Evolutionary conservation across 1,140 invertebrate genomes (phyloP).

Genomic region (Coelopa frigida): DNA sequence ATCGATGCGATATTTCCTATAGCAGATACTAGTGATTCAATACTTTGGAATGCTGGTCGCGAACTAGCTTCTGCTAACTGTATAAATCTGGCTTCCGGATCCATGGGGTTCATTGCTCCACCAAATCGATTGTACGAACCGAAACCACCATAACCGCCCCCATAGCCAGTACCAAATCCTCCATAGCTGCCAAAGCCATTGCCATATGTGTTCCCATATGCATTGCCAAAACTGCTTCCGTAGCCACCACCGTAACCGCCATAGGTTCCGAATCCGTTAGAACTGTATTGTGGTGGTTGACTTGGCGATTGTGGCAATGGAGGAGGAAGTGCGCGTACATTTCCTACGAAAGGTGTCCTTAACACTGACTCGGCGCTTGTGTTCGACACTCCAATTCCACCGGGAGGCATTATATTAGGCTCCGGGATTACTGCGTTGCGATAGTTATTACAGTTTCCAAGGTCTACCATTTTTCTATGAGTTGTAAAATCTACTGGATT

Average conservation of each 20-base stretch:
- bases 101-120: constrained; percentile 42
- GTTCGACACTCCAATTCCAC: neutral
- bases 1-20: constrained; percentile 92
- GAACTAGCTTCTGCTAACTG: constrained; percentile 86
- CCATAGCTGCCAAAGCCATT: constrained; percentile 29
- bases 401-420: constrained; percentile 23
- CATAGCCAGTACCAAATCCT: constrained; percentile 26
- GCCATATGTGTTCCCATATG: constrained; percentile 31
- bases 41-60: constrained; percentile 84
- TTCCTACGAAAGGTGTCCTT: constrained; percentile 31
- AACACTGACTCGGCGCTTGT: constrained; percentile 20
- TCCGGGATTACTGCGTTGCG: constrained; percentile 34
- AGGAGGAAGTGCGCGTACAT: constrained; percentile 26
- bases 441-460: too few relatives aligned
- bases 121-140: too few relatives aligned
- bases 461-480: too few relatives aligned
- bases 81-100: constrained; percentile 57
- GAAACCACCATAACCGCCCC: constrained; percentile 45
- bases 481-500: too few relatives aligned
- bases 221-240: constrained; percentile 33
- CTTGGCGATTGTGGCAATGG: constrained; percentile 27
- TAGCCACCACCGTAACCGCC: constrained; percentile 29
- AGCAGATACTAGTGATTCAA: constrained; percentile 85
- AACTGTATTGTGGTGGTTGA: constrained; percentile 4
- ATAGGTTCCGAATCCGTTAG: constrained; percentile 11